These are phyloP conservation scores for Diuraphis noxia DNA, from an alignment of 1,140 invertebrate genomes.

Conservation along the genomic window DNA sequence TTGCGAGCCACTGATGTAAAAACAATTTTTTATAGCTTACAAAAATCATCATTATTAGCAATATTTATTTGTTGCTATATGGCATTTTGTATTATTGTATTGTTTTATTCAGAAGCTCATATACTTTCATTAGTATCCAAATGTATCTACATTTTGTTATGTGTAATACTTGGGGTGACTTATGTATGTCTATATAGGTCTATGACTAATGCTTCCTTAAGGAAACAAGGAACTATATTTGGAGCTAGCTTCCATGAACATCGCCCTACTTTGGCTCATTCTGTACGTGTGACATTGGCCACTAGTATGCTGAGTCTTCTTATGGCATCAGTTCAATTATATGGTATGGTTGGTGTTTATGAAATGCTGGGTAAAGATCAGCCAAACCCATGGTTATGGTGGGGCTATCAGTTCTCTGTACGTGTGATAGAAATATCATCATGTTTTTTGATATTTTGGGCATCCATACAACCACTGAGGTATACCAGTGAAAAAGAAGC, in stretches of 20 bases:
- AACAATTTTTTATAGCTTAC: constrained; percentile 63
- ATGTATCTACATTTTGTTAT: constrained; percentile 78
- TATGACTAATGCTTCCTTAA: constrained; percentile 60
- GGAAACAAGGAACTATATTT: constrained; percentile 61
- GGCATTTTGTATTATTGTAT: constrained; percentile 73
- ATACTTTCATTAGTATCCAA: constrained; percentile 77
- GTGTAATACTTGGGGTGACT: constrained; percentile 76
- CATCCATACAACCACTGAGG: constrained; percentile 65
- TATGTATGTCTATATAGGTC: constrained; percentile 80
- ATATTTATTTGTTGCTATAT: constrained; percentile 68
- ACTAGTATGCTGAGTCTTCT: constrained; percentile 80
- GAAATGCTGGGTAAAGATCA: constrained; percentile 62
- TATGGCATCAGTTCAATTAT: constrained; percentile 79
- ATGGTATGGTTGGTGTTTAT: constrained; percentile 76
- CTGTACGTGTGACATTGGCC: constrained; percentile 83
- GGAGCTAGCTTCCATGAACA: constrained; percentile 60
- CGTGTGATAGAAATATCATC: constrained; percentile 82
- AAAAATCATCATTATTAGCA: constrained; percentile 67
- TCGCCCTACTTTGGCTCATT: constrained; percentile 64
- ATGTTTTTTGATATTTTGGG: constrained; percentile 79
- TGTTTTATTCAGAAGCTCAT: constrained; percentile 68
- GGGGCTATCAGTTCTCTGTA: constrained; percentile 83
- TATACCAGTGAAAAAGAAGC: constrained; percentile 61
- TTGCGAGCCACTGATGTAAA: constrained; percentile 70
- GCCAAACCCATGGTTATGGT: constrained; percentile 78